Percentiles rank a stretch among this genome's conserved stretches.
Evolutionary conservation across 2,113 vertebrate species (phyloP).

Genomic region (Galbula dea): DNA sequence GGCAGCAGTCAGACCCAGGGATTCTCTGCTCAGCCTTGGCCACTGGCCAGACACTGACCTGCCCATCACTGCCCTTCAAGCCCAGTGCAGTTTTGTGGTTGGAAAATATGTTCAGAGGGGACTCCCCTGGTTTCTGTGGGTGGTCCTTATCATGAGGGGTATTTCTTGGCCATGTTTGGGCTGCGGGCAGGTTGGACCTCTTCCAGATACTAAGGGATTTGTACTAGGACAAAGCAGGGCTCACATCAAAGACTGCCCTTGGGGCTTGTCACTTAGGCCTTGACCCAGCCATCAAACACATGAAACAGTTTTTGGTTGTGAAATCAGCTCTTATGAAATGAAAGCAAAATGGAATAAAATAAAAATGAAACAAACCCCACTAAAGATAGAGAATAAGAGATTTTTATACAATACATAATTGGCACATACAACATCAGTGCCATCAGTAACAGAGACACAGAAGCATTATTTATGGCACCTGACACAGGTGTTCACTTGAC

Average conservation of each 20-base stretch:
- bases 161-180: accelerated
- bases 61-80: background rate
- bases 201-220: background rate
- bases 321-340: background rate
- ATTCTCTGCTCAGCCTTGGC: background rate
- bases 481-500: background rate
- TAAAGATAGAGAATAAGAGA: background rate
- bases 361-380: background rate
- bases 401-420: background rate
- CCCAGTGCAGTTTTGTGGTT: background rate
- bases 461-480: background rate
- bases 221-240: background rate
- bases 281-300: background rate
- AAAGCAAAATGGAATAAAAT: background rate
- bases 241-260: background rate
- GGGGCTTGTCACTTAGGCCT: background rate
- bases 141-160: background rate
- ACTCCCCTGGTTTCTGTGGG: background rate
- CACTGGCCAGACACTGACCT: background rate
- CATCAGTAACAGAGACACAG: background rate
- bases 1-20: background rate
- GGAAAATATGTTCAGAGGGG: background rate
- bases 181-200: background rate
- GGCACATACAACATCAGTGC: background rate
- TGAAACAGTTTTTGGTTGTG: background rate